Evolutionary conservation across 2,888 invertebrate genomes (phyloP).

Genomic region (Saturnia japonica): DNA sequence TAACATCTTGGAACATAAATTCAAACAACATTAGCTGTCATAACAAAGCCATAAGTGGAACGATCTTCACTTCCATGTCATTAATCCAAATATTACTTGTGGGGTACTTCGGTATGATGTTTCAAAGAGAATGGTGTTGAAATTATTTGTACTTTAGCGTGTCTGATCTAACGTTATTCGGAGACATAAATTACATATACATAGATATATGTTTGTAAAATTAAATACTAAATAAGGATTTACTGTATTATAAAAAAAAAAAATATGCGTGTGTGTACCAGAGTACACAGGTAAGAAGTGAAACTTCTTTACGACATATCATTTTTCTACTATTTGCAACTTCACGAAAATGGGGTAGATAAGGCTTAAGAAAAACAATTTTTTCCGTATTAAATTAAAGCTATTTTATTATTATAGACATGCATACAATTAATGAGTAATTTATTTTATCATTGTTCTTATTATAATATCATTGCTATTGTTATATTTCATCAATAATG

Average conservation of each 20-base stretch:
- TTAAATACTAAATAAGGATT: background rate
- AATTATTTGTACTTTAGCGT: background rate
- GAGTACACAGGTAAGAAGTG: no score
- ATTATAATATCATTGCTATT: no score
- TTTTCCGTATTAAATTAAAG: no score
- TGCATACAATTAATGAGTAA: no score
- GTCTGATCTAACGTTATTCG: background rate
- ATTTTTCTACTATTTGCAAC: no score
- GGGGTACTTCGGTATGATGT: background rate
- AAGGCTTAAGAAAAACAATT: no score
- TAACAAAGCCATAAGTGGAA: conserved; percentile 10
- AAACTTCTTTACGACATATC: no score
- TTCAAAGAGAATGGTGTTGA: background rate
- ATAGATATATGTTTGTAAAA: background rate
- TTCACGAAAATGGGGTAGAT: no score
- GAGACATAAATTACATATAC: background rate
- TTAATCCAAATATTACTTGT: conserved; percentile 7
- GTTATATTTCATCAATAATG: no score
- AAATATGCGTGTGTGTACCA: no score
- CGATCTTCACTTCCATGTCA: conserved; percentile 6
- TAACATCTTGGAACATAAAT: background rate
- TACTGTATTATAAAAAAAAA: background rate
- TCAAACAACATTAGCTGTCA: background rate
- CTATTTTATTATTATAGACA: no score
- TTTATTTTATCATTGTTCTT: no score